phyloP scores from a whole-genome alignment of 1,140 invertebrate species.

The Drosophila jambulina region DNA sequence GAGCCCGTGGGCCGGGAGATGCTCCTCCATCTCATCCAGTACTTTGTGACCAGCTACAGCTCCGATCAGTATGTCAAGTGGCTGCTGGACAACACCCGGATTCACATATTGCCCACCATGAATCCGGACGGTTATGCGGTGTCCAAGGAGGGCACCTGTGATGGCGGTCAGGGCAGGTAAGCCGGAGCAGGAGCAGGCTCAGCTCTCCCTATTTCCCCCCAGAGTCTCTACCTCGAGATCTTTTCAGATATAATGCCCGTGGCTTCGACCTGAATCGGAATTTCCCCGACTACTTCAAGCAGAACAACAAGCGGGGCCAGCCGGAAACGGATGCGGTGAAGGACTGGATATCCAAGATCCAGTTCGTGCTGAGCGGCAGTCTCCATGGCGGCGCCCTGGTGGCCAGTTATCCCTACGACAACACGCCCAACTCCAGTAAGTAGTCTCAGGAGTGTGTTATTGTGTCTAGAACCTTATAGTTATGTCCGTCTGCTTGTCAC shows the following conservation, averaged over 20 bases:
- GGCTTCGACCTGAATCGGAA: constrained; percentile 96
- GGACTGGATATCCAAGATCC: constrained; percentile 96
- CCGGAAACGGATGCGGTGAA: constrained; percentile 98
- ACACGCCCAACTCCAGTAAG: constrained; percentile 96
- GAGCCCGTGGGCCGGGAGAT: constrained; percentile 95
- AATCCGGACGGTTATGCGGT: constrained; percentile 96
- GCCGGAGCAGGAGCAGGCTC: background rate
- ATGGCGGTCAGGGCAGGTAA: constrained; percentile 93
- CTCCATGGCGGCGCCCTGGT: constrained; percentile 96
- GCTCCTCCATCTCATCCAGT: constrained; percentile 94
- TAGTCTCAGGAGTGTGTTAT: constrained; percentile 66
- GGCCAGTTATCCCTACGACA: constrained; percentile 96
- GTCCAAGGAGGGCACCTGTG: constrained; percentile 94
- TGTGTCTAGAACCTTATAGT: too few relatives aligned
- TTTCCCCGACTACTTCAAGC: constrained; percentile 96
- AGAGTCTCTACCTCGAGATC: too few relatives aligned
- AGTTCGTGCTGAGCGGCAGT: constrained; percentile 96
- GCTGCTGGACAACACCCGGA: constrained; percentile 94
- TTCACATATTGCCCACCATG: constrained; percentile 97
- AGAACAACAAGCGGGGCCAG: constrained; percentile 93
- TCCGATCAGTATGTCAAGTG: constrained; percentile 93
- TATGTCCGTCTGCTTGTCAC: constrained; percentile 13
- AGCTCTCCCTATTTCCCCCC: background rate
- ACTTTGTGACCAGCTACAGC: constrained; percentile 93
- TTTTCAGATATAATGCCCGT: constrained; percentile 89